Conservation (phyloP, 2,113 vertebrate species). For the Laterallus jamaicensis region DNA sequence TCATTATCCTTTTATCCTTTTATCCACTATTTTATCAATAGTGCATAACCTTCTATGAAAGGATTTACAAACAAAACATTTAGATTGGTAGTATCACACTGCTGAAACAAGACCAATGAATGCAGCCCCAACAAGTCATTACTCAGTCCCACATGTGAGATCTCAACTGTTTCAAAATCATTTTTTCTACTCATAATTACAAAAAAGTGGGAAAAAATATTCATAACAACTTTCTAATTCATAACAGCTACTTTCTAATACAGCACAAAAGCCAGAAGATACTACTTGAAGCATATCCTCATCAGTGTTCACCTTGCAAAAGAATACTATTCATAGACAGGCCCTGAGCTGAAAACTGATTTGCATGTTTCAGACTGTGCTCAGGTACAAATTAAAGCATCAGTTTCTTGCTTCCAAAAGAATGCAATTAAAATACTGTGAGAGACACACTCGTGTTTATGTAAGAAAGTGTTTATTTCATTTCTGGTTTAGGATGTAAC, state of each 20-base stretch:
- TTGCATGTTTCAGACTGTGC: neutral
- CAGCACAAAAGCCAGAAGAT: neutral
- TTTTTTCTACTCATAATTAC: neutral
- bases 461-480: neutral
- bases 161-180: neutral
- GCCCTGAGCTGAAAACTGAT: neutral
- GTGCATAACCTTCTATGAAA: neutral
- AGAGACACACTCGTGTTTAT: neutral
- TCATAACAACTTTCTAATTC: too few species aligned
- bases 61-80: neutral
- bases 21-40: neutral
- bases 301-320: neutral
- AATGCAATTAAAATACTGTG: neutral
- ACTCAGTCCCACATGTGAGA: rapidly evolving
- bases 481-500: neutral
- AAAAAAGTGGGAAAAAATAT: neutral
- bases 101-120: neutral
- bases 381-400: neutral
- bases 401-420: neutral
- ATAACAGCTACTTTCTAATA: neutral
- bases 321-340: rapidly evolving
- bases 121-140: neutral
- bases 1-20: neutral
- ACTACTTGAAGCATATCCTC: neutral
- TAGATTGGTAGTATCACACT: neutral